Evolutionary conservation across 2,888 invertebrate genomes (phyloP).

Genomic region (Ennomos fuscantarius): DNA sequence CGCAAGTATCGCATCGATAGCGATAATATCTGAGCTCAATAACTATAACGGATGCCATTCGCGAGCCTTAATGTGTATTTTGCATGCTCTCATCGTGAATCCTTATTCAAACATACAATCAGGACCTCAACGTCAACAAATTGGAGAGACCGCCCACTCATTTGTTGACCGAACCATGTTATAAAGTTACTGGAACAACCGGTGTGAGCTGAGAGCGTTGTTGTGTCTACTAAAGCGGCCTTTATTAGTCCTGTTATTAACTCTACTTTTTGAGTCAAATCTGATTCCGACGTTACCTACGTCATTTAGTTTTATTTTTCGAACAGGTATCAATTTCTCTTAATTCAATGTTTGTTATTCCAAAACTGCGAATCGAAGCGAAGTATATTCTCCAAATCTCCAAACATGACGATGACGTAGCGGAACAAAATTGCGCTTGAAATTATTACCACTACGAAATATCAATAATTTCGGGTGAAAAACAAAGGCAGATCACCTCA

Average conservation of each 20-base stretch:
- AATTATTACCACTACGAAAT: no score
- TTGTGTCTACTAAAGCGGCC: constrained; percentile 31
- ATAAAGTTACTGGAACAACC: constrained; percentile 36
- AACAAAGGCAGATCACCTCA: no score
- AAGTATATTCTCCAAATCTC: no score
- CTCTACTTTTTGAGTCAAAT: background rate
- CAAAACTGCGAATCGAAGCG: no score
- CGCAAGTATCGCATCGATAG: constrained; percentile 51
- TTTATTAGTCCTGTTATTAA: constrained; percentile 3
- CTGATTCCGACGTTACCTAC: no score
- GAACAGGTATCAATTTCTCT: no score
- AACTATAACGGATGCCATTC: constrained; percentile 60
- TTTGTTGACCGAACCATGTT: constrained; percentile 45
- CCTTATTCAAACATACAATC: constrained; percentile 69
- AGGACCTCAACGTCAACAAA: constrained; percentile 72
- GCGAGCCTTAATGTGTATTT: constrained; percentile 53
- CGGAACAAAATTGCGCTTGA: no score
- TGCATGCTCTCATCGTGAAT: constrained; percentile 59
- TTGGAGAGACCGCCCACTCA: constrained; percentile 70
- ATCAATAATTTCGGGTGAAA: no score
- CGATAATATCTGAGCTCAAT: constrained; percentile 54
- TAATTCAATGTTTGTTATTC: no score
- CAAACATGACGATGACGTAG: no score
- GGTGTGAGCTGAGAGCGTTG: constrained; percentile 22
- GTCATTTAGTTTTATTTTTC: no score